phyloP scores from a whole-genome alignment of 2,888 invertebrate species.

The Prosopocoilus inquinatus region DNA sequence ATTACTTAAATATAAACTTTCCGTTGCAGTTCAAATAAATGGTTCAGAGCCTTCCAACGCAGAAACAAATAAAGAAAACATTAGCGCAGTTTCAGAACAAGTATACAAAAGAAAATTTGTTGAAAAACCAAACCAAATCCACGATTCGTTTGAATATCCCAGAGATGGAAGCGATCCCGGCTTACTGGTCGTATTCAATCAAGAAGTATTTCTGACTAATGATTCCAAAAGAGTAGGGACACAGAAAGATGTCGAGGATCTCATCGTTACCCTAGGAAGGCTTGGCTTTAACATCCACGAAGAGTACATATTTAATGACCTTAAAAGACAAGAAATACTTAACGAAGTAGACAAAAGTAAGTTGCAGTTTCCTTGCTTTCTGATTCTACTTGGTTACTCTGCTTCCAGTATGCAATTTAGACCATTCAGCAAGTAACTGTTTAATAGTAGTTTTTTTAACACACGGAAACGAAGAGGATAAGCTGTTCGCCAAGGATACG shows the following conservation, averaged over 20 bases:
- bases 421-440: conserved; percentile 35
- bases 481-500: conserved; percentile 32
- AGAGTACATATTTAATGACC: conserved; percentile 33
- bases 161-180: conserved; percentile 38
- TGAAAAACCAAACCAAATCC: conserved; percentile 10
- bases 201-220: conserved; percentile 33
- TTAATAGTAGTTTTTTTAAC: conserved; percentile 41
- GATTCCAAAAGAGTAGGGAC: conserved; percentile 34
- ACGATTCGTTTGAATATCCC: conserved; percentile 32
- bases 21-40: too few relatives aligned
- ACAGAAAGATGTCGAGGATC: conserved; percentile 39
- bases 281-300: conserved; percentile 39
- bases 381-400: too few relatives aligned
- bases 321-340: conserved; percentile 30
- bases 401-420: conserved; percentile 23
- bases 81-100: too few relatives aligned
- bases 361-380: too few relatives aligned
- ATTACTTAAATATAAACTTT: too few relatives aligned
- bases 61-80: too few relatives aligned
- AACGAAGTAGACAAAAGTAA: conserved; percentile 31
- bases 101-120: conserved; percentile 21
- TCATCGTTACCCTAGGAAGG: conserved; percentile 37
- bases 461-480: conserved; percentile 38
- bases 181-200: conserved; percentile 38
- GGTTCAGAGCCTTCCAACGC: too few relatives aligned